Conservation (phyloP, 2,113 vertebrate genomes). For the Crotalus helleri region DNA sequence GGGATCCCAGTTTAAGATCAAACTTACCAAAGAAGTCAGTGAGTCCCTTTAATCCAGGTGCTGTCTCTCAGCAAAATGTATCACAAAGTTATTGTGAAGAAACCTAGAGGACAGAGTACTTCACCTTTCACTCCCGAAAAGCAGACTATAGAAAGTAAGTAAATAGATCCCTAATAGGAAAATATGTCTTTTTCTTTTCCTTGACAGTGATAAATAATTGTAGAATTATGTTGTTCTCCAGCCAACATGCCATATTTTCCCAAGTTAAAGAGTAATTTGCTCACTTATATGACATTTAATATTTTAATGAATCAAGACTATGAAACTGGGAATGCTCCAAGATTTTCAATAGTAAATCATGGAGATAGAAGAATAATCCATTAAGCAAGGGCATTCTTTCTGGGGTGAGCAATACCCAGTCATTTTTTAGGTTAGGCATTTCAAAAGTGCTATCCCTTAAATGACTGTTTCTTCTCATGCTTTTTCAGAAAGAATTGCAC, state of each 20-base stretch:
- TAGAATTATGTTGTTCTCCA: neutral
- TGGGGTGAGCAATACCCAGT: conserved; percentile 48
- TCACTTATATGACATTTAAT: neutral
- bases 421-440: conserved; percentile 60
- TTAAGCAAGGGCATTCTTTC: conserved; percentile 47
- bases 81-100: neutral
- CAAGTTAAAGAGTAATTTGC: conserved; percentile 5
- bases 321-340: conserved; percentile 17
- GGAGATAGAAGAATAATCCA: conserved; percentile 24
- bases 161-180: neutral
- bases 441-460: conserved; percentile 57
- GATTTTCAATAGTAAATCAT: conserved; percentile 7
- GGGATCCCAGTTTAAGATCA: neutral
- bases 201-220: neutral
- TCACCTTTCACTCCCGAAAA: neutral
- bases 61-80: neutral
- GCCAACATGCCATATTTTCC: neutral
- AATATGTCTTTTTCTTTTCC: neutral
- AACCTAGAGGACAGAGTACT: neutral
- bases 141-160: neutral
- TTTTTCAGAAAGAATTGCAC: conserved; percentile 42
- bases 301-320: conserved; percentile 12
- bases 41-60: neutral
- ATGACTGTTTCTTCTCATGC: conserved; percentile 55
- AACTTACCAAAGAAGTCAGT: neutral